Evolutionary conservation across 2,113 vertebrate species (phyloP).

Genomic region (Grantiella picta): DNA sequence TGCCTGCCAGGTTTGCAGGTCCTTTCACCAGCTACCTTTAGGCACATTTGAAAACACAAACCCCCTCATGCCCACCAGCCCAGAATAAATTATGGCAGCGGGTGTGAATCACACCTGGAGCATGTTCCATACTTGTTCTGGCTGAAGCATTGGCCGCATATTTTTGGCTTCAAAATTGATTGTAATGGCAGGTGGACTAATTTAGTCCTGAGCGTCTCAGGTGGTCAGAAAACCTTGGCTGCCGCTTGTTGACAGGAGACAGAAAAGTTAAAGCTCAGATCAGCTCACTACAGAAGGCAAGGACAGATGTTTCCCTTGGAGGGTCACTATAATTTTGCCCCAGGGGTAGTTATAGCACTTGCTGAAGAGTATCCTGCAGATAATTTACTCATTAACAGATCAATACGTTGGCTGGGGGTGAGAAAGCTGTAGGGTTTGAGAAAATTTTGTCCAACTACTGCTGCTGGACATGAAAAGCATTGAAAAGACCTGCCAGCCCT

Average conservation of each 20-base stretch:
- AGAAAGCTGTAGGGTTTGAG: not conserved
- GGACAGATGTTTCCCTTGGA: not conserved
- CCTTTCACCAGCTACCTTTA: not conserved
- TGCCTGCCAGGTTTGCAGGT: not conserved
- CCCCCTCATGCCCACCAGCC: not conserved
- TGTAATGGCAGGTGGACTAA: not conserved
- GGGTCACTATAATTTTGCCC: not conserved
- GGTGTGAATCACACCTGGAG: not conserved
- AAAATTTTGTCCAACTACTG: not conserved
- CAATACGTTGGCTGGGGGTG: not conserved
- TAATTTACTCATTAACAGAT: not conserved
- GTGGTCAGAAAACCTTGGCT: not conserved
- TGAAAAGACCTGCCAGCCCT: not conserved
- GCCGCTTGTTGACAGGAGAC: not conserved
- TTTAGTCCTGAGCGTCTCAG: not conserved
- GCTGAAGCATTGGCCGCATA: not conserved
- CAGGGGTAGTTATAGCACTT: not conserved
- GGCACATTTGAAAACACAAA: not conserved
- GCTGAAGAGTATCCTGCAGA: not conserved
- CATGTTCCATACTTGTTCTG: fast-evolving
- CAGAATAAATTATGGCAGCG: not conserved
- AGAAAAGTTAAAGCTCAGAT: not conserved
- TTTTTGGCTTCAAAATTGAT: not conserved
- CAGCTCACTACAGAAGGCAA: not conserved
- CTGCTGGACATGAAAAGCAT: not conserved